phyloP scores from a whole-genome alignment of 2,113 vertebrate species.

The Neolamprologus cancellatus region DNA sequence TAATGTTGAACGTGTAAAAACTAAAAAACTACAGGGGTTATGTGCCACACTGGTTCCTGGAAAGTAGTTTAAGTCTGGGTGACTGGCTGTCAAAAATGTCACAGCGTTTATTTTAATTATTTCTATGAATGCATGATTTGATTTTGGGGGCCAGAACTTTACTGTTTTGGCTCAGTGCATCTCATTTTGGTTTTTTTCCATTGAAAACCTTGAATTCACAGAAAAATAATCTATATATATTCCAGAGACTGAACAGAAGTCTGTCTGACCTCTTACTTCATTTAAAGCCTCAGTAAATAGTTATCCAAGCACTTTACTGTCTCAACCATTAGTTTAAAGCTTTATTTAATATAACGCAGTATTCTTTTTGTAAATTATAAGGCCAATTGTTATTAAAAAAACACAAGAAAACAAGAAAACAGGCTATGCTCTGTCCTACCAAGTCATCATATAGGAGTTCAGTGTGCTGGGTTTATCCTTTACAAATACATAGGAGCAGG shows the following conservation, averaged over 20 bases:
- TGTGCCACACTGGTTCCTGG: neutral
- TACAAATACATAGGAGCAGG: neutral
- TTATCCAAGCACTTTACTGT: neutral
- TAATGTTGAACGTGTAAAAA: neutral
- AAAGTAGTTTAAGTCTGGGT: neutral
- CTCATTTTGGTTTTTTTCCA: accelerated
- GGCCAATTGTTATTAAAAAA: neutral
- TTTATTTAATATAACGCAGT: neutral
- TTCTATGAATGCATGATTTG: neutral
- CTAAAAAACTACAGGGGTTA: neutral
- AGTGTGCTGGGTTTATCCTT: neutral
- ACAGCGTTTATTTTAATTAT: neutral
- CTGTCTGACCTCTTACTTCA: neutral
- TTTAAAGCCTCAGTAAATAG: neutral
- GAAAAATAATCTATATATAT: neutral
- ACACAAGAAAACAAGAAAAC: neutral
- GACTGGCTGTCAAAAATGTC: neutral
- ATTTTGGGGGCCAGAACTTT: neutral
- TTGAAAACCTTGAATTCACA: neutral
- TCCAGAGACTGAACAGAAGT: neutral
- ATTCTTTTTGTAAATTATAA: neutral
- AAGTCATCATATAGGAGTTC: neutral
- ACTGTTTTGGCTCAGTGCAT: neutral
- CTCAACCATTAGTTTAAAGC: neutral
- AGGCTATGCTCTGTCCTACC: neutral